Evolutionary conservation across 2,888 invertebrate genomes (phyloP), one percentile per base, ranked within the genome.

Genomic region (Synergus gifuensis): DNA sequence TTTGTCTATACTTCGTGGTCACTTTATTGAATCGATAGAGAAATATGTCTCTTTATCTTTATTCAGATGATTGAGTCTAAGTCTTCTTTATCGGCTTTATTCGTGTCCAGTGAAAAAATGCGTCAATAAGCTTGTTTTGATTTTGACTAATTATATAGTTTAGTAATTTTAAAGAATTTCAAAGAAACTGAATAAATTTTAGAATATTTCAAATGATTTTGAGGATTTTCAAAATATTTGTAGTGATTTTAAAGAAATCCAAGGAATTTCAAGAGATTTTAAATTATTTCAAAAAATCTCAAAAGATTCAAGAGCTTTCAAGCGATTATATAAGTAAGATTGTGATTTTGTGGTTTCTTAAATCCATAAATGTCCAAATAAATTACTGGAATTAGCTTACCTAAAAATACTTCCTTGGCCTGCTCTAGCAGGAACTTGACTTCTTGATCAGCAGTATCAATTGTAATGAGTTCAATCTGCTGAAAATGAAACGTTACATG

Each of bases 401-500:
- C 90, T 64, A 92, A 81, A 81, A 92, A 92, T 16, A 92, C 87
- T n/a, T 90, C 90, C 83, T 92, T 92, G n/a, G 91, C 91, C 69
- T 91, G 89, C 28, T 92, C 92, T 46, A 92, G 80, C 28, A 92
- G 83, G 73, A 88, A 89, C 79, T 86, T 89, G 7, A 90, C 87
- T n/a, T 90, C 90, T 63, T 88, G 88, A 73, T 88, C 88, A 77
- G 82, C 86, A 66, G 90, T 90, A 78, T 89, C 88, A n/a, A 90
- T 86, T 5, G 89, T 89, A 79, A 87, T 87, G 76, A 92, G 87
- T 76, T 92, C 91, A 81, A 96, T 92, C 76, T 93, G 93, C 80
- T 93, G 92, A 18, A 94, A 92, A 78, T 93, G 92, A 84, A 96
- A 95, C 42, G 94, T 94, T 28, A 95, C 93, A 40, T 95, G 95